Evolutionary conservation across 2,113 vertebrate genomes (phyloP).

Genomic region (Menura novaehollandiae): DNA sequence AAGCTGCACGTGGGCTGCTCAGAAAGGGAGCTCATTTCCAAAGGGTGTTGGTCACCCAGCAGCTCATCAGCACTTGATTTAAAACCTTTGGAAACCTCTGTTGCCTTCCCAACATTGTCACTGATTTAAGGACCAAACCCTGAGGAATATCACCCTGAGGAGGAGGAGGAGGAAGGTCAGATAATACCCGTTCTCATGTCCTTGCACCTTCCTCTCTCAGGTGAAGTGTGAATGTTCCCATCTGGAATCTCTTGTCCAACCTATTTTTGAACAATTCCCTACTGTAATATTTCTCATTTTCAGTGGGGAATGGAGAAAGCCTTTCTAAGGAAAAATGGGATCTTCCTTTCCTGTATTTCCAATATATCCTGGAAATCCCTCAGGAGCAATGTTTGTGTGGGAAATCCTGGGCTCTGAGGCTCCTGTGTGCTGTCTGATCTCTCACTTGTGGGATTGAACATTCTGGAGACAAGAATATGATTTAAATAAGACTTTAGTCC

Average conservation of each 20-base stretch:
- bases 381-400: not conserved
- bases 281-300: not conserved
- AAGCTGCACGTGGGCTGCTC: not conserved
- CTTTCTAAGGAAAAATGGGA: not conserved
- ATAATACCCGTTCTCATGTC: not conserved
- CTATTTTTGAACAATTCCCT: not conserved
- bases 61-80: not conserved
- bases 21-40: not conserved
- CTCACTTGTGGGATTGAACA: not conserved
- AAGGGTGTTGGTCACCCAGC: not conserved
- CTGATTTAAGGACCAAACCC: not conserved
- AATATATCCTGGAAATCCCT: not conserved
- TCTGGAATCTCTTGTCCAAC: not conserved
- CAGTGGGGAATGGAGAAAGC: not conserved
- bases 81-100: not conserved
- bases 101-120: not conserved
- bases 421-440: not conserved
- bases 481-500: not conserved
- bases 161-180: not conserved
- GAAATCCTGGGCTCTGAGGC: not conserved
- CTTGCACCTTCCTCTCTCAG: not conserved
- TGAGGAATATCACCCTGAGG: not conserved
- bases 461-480: not conserved
- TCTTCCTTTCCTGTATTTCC: not conserved
- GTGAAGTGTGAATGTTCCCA: too few species aligned